phyloP scores from a whole-genome alignment of 2,113 vertebrate species.

The Lamprotornis superbus region DNA sequence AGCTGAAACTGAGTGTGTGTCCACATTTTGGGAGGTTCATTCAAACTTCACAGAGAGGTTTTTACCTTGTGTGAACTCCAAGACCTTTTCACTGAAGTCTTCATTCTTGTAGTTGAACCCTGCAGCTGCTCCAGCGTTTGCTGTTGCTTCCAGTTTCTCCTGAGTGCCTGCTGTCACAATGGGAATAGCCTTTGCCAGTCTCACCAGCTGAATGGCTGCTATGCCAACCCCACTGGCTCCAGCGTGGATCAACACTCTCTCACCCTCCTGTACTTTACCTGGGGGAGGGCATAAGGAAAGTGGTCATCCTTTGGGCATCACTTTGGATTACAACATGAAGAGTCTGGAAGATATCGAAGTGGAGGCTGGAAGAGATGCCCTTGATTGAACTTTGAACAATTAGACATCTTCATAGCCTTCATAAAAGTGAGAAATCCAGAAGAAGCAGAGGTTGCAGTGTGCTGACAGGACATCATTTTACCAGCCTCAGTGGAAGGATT shows the following conservation, averaged over 20 bases:
- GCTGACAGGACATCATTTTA: neutral
- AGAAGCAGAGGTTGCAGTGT: neutral
- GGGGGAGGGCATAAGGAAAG: neutral
- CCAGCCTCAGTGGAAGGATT: neutral
- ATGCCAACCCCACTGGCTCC: slow-evolving; percentile 83
- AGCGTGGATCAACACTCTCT: slow-evolving; percentile 80
- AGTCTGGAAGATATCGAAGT: neutral
- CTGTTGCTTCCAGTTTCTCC: slow-evolving; percentile 76
- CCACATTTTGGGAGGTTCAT: rapidly evolving
- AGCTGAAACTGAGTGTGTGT: neutral
- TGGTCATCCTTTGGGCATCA: neutral
- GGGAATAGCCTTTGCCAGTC: slow-evolving; percentile 78
- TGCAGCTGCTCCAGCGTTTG: slow-evolving; percentile 73
- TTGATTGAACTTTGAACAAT: neutral
- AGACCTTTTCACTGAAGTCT: slow-evolving; percentile 76
- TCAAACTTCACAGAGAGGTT: neutral
- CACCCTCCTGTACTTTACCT: slow-evolving; percentile 80
- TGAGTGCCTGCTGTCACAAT: slow-evolving; percentile 80
- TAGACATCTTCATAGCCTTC: neutral
- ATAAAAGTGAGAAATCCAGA: neutral
- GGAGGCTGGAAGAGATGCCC: neutral
- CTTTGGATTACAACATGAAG: neutral
- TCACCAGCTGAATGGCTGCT: slow-evolving; percentile 82
- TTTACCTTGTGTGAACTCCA: slow-evolving; percentile 80
- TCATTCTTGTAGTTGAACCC: slow-evolving; percentile 84